A percentile compares a stretch with the other conserved stretches of the same genome.
phyloP scores from a whole-genome alignment of 2,888 invertebrate species.

The Patella pellucida region DNA sequence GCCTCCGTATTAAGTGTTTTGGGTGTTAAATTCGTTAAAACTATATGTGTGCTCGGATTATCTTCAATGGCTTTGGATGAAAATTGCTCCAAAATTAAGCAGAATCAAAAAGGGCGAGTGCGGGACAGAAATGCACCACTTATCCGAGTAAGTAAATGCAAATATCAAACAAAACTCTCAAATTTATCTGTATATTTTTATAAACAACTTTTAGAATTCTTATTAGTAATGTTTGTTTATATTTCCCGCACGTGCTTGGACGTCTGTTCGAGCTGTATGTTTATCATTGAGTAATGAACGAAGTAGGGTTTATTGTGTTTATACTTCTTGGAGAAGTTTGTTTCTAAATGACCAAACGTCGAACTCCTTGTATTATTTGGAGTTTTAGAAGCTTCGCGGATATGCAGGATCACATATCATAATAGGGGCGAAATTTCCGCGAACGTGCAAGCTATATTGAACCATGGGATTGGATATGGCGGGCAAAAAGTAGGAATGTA shows the following conservation, averaged over 20 bases:
- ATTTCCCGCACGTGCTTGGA: too few relatives aligned
- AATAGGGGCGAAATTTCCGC: constrained; percentile 5
- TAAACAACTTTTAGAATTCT: too few relatives aligned
- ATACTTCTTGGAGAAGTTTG: too few relatives aligned
- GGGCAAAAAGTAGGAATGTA: not conserved
- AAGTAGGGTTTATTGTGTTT: too few relatives aligned
- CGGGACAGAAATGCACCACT: constrained; percentile 36
- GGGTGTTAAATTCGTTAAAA: constrained; percentile 12
- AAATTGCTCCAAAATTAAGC: constrained; percentile 45
- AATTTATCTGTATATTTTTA: too few relatives aligned
- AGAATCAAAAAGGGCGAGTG: constrained; percentile 26
- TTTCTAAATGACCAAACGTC: too few relatives aligned
- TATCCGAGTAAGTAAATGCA: constrained; percentile 31
- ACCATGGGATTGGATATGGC: not conserved
- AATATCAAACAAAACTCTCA: not conserved
- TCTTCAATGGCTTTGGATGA: constrained; percentile 45
- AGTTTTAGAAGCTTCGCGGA: not conserved
- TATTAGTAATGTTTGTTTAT: too few relatives aligned
- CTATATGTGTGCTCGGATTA: constrained; percentile 23
- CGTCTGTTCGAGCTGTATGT: too few relatives aligned
- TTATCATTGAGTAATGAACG: too few relatives aligned
- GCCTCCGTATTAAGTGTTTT: constrained; percentile 13
- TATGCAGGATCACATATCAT: constrained; percentile 6
- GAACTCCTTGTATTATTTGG: too few relatives aligned
- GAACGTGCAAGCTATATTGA: not conserved